These are phyloP conservation scores for Falcaria lacertinaria DNA, from an alignment of 2,888 invertebrate genomes.

Conservation along the genomic window DNA sequence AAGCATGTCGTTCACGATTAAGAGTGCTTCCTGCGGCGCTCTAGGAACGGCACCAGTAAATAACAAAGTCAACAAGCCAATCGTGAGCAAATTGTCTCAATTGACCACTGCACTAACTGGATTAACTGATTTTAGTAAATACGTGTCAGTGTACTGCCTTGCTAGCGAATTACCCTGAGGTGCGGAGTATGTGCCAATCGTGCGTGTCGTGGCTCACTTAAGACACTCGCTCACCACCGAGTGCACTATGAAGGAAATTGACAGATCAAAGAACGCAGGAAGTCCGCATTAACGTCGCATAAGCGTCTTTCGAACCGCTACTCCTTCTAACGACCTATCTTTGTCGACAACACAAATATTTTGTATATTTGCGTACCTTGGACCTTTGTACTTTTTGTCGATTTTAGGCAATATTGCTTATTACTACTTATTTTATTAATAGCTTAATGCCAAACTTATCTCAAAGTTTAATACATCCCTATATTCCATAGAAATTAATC, in stretches of 20 bases:
- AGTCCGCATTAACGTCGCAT: conserved; percentile 63
- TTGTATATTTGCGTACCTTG: too few relatives aligned
- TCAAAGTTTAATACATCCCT: too few relatives aligned
- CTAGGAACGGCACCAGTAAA: conserved; percentile 43
- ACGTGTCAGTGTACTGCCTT: conserved; percentile 18
- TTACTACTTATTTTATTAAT: too few relatives aligned
- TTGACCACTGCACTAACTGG: conserved; percentile 57
- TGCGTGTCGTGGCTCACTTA: conserved; percentile 55
- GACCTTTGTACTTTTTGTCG: too few relatives aligned
- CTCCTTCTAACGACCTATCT: conserved; percentile 29
- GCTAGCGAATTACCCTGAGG: conserved; percentile 8
- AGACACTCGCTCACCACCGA: conserved; percentile 44
- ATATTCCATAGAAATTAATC: too few relatives aligned
- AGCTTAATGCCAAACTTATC: too few relatives aligned
- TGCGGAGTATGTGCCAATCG: conserved; percentile 33
- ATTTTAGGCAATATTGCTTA: too few relatives aligned
- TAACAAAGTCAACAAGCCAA: conserved; percentile 60
- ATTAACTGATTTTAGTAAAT: conserved; percentile 66
- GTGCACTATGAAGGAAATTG: conserved; percentile 68
- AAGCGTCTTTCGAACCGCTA: conserved; percentile 50
- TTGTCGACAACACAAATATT: too few relatives aligned
- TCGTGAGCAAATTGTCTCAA: conserved; percentile 62
- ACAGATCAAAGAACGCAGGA: conserved; percentile 69
- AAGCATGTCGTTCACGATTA: conserved; percentile 36
- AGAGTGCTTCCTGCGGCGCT: conserved; percentile 43